These are phyloP conservation scores for Myiozetetes cayanensis DNA, from an alignment of 2,113 vertebrate species.

Conservation along the genomic window DNA sequence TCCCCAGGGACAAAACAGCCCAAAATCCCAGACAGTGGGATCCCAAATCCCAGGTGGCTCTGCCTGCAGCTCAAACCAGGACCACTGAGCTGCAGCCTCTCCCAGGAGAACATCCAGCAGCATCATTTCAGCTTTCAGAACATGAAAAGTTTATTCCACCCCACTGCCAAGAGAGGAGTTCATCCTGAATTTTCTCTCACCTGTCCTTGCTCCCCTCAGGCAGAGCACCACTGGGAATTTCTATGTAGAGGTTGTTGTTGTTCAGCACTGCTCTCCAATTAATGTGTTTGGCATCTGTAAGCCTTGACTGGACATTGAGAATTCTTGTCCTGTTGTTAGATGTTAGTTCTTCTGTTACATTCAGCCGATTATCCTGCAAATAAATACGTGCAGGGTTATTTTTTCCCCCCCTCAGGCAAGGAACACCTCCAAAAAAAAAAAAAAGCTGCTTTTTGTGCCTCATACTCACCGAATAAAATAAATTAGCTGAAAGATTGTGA, in stretches of 20 bases:
- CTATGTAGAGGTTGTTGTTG: conserved; percentile 86
- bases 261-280: conserved; percentile 91
- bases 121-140: background rate
- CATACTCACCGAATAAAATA: conserved; percentile 93
- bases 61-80: background rate
- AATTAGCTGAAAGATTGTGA: conserved; percentile 98
- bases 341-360: conserved; percentile 92
- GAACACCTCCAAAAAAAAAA: background rate
- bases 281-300: conserved; percentile 84
- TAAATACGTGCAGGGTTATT: background rate
- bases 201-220: conserved; percentile 98
- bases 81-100: background rate
- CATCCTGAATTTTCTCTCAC: conserved; percentile 32
- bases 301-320: conserved; percentile 87
- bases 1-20: background rate
- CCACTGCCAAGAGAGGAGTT: rapidly evolving
- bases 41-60: background rate
- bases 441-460: background rate
- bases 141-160: background rate
- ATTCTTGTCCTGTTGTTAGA: conserved; percentile 87
- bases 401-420: background rate
- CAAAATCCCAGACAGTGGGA: background rate
- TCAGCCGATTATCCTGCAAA: conserved; percentile 90
- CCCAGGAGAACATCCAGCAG: background rate
- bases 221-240: conserved; percentile 90